Conservation (phyloP, 2,113 vertebrate genomes). For the Upupa epops region DNA sequence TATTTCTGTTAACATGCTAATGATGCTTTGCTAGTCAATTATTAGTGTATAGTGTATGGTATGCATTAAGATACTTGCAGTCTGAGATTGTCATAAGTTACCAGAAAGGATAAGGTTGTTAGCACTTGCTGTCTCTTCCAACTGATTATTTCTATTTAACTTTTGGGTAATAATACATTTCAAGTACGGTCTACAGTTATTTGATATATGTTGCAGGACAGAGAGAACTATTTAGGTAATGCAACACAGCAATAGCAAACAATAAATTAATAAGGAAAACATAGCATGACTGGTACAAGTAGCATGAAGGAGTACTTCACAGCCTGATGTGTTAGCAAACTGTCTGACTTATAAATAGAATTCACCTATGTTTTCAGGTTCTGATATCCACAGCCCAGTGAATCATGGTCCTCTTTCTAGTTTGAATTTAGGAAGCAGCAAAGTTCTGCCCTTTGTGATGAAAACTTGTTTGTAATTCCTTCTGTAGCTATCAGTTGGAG, state of each 20-base stretch:
- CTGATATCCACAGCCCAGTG: neutral
- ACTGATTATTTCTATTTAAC: neutral
- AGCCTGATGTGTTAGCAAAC: neutral
- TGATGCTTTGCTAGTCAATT: neutral
- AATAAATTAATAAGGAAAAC: neutral
- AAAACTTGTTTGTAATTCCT: neutral
- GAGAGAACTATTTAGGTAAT: no score
- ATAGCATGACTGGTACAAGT: neutral
- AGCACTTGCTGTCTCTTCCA: neutral
- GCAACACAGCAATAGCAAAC: neutral
- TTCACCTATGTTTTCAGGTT: neutral
- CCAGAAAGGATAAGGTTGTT: neutral
- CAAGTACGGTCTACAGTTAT: neutral
- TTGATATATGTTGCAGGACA: no score
- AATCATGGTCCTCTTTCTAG: neutral
- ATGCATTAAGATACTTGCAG: neutral
- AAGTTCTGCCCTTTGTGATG: neutral
- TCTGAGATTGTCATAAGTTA: neutral
- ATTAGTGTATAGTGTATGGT: neutral
- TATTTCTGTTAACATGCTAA: neutral
- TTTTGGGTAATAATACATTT: neutral
- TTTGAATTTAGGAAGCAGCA: neutral
- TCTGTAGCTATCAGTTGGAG: conserved; percentile 93
- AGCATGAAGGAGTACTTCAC: neutral
- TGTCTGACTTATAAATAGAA: neutral